Evolutionary conservation across 2,888 invertebrate genomes (phyloP), one percentile per base, ranked within the genome.

Genomic region (Hetaerina titia): DNA sequence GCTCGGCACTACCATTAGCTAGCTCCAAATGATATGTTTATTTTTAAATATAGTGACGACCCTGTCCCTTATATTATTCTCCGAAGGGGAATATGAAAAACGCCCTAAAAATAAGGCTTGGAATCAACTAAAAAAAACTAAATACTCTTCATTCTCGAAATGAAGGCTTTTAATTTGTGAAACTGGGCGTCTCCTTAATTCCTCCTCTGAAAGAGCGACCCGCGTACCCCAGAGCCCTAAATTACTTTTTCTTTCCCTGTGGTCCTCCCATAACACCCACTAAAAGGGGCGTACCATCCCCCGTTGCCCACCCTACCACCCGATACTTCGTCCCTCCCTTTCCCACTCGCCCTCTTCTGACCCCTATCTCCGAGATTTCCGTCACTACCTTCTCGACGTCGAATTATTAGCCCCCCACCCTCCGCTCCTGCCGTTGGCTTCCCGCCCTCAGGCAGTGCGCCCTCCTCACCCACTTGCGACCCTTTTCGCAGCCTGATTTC

Each of bases 101-200:
- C 81, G 31, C 31, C 81, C 0, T 15, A 31, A 31, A 6, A 81
- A 81, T 31, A 13, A 31, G 15, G 2, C 9, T 25, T 7, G 22
- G 74, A 56, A 81, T 56, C 7, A 64, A 92, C 17, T 19, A 69
- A 74, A 56, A 45, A 22, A 90, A 19, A 57, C 15, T n/a, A n/a
- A 45, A 69, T 92, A 64, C 45, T 22, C 4, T 58, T 58, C 56
- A 56, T 22, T 69, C 56, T 56, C 15, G 56, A 56, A n/a, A 74
- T 56, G 17, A 69, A 74, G 69, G 22, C 74, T 56, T 92, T 90
- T 92, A 92, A 92, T 92, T 92, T 74, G 92, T 56, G 56, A 74
- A 92, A 92, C 69, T 69, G 74, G 69, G 63, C 69, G 69, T 92
- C 69, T 69, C n/a, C 57, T 13, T 69, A 69, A 74, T 74, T 74